Evolutionary conservation across 1,140 invertebrate genomes (phyloP).

Genomic region (Melipona quadrifasciata): DNA sequence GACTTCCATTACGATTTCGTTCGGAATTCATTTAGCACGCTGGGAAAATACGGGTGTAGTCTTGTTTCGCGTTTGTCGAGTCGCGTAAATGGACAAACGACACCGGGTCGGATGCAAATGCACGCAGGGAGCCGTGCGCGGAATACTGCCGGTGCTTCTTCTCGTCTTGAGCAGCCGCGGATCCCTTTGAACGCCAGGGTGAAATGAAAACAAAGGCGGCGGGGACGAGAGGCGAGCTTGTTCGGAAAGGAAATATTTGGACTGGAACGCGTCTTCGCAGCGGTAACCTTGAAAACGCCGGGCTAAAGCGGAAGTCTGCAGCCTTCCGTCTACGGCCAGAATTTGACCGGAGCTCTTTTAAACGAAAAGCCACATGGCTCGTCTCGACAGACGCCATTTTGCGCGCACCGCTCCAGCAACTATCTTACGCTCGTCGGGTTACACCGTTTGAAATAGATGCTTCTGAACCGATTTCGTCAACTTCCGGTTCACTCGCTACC

Average conservation of each 20-base stretch:
- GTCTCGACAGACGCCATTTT: background rate
- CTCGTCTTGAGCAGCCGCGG: conserved; percentile 9
- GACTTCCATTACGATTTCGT: background rate
- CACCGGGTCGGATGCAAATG: conserved; percentile 26
- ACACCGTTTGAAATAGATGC: background rate
- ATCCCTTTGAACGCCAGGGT: background rate
- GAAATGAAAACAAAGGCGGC: conserved; percentile 36
- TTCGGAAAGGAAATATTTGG: conserved; percentile 37
- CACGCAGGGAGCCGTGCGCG: conserved; percentile 4
- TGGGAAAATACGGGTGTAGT: background rate
- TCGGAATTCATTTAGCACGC: background rate
- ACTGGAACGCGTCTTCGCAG: conserved; percentile 3
- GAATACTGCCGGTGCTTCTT: conserved; percentile 11
- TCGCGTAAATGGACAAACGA: conserved; percentile 39
- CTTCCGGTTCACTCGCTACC: background rate
- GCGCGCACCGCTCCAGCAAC: background rate
- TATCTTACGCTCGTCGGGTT: background rate
- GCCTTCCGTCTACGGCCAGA: no score
- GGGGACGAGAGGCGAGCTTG: background rate
- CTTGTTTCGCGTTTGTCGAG: background rate
- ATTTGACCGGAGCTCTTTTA: conserved; percentile 11
- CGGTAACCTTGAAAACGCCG: conserved; percentile 28
- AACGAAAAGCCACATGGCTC: background rate
- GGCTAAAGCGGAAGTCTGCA: background rate
- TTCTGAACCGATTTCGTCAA: background rate